phyloP scores from a whole-genome alignment of 2,888 invertebrate species.

The Theodoxus fluviatilis region DNA sequence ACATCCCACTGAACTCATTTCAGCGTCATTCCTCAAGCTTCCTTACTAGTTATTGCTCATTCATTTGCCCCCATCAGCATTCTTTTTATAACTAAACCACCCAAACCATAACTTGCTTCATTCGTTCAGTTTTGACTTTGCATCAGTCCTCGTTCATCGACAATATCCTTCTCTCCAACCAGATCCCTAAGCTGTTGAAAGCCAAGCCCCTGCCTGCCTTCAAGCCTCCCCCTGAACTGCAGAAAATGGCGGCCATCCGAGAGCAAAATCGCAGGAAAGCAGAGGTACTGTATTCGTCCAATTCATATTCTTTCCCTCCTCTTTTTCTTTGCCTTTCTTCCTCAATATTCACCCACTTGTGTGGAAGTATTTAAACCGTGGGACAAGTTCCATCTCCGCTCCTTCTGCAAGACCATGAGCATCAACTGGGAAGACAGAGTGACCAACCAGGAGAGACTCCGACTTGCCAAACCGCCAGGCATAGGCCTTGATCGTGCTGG shows the following conservation, averaged over 20 bases:
- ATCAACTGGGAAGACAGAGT: no score
- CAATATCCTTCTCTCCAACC: neutral
- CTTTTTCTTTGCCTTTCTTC: neutral
- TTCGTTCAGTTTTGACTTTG: no score
- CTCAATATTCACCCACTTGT: neutral
- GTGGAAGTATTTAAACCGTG: neutral
- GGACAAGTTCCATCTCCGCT: neutral
- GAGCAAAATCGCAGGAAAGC: constrained; percentile 56
- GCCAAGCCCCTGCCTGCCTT: constrained; percentile 58
- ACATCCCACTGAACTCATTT: no score
- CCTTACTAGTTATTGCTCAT: no score
- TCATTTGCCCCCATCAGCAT: no score
- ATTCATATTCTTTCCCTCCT: neutral
- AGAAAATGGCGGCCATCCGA: constrained; percentile 41
- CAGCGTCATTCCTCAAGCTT: no score
- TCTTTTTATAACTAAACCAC: no score
- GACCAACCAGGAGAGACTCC: no score
- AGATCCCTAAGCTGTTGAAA: constrained; percentile 60
- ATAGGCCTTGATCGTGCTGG: no score
- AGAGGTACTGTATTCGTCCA: constrained; percentile 45
- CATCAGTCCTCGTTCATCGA: neutral
- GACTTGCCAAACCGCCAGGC: no score
- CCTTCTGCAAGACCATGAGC: no score
- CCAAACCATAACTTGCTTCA: no score
- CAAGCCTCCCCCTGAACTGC: constrained; percentile 48